A percentile compares a stretch with the other conserved stretches of the same genome.
Conservation (phyloP, 2,113 vertebrate genomes). For the Austrofundulus limnaeus region DNA sequence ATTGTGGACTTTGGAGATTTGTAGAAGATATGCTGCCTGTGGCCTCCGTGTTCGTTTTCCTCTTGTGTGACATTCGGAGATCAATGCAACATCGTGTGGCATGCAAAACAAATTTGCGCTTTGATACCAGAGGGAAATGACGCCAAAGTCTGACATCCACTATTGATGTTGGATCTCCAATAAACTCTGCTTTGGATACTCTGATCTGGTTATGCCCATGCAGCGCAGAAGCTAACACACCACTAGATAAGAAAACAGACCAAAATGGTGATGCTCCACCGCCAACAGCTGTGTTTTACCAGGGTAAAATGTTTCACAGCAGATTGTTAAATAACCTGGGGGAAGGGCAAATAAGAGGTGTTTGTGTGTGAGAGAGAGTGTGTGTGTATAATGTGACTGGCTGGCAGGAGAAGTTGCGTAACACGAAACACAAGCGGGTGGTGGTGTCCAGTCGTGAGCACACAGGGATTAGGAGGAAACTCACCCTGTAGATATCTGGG, state of each 20-base stretch:
- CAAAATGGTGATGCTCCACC: neutral
- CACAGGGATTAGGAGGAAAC: constrained; percentile 65
- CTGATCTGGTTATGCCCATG: neutral
- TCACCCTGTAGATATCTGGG: constrained; percentile 68
- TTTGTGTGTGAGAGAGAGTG: neutral
- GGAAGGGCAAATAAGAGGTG: constrained; percentile 13
- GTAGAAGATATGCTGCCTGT: neutral
- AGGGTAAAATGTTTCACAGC: constrained; percentile 14
- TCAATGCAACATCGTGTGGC: constrained; percentile 17
- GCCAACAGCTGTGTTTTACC: constrained; percentile 30
- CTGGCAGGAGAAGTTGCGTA: constrained; percentile 50
- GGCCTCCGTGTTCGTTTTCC: neutral
- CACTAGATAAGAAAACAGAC: constrained; percentile 19
- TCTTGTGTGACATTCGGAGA: constrained; percentile 14
- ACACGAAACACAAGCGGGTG: constrained; percentile 38
- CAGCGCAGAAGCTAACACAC: neutral
- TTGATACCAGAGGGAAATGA: constrained; percentile 27
- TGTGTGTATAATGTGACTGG: neutral
- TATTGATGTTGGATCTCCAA: constrained; percentile 17
- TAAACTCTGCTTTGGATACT: constrained; percentile 16
- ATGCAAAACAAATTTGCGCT: constrained; percentile 24
- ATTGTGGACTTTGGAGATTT: constrained; percentile 20
- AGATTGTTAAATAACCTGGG: constrained; percentile 32
- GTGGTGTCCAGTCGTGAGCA: constrained; percentile 37
- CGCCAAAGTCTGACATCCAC: constrained; percentile 31